A percentile compares a stretch with the other conserved stretches of the same genome.
phyloP scores from a whole-genome alignment of 2,797 vertebrate genomes.

The Dipus sagitta region DNA sequence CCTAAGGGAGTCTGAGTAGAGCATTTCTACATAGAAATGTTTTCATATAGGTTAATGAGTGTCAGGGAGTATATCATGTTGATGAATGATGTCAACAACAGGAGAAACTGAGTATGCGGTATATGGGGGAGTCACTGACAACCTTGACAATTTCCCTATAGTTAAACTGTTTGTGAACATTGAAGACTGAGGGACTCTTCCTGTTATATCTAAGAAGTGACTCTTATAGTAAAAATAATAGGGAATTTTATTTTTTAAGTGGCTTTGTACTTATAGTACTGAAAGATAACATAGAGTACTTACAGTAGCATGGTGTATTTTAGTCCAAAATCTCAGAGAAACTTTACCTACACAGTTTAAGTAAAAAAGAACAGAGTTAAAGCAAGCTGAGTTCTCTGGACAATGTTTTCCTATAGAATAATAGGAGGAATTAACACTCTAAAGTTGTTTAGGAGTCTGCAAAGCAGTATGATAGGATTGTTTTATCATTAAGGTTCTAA shows the following conservation, averaged over 20 bases:
- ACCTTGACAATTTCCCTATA: conserved; percentile 4
- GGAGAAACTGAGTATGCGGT: neutral
- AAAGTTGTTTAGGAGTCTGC: conserved; percentile 27
- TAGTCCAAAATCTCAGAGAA: conserved; percentile 29
- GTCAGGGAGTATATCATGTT: neutral
- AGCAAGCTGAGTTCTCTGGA: neutral
- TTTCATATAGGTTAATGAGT: neutral
- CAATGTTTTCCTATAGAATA: neutral
- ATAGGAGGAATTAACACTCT: neutral
- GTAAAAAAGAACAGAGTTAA: neutral
- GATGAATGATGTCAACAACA: neutral
- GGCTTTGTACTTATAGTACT: neutral
- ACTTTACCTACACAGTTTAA: conserved; percentile 19
- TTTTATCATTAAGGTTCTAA: neutral
- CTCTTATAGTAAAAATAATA: conserved; percentile 13
- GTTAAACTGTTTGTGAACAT: conserved; percentile 36
- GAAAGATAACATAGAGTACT: neutral
- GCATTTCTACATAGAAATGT: neutral
- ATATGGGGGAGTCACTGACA: neutral
- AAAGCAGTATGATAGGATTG: neutral
- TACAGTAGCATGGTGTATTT: conserved; percentile 22
- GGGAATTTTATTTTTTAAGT: conserved; percentile 38
- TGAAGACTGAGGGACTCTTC: neutral
- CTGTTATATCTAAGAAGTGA: conserved; percentile 5
- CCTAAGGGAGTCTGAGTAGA: neutral